A percentile compares a stretch with the other conserved stretches of the same genome.
Conservation (phyloP, 1,140 invertebrate species). For the Eulimnadia texana region DNA sequence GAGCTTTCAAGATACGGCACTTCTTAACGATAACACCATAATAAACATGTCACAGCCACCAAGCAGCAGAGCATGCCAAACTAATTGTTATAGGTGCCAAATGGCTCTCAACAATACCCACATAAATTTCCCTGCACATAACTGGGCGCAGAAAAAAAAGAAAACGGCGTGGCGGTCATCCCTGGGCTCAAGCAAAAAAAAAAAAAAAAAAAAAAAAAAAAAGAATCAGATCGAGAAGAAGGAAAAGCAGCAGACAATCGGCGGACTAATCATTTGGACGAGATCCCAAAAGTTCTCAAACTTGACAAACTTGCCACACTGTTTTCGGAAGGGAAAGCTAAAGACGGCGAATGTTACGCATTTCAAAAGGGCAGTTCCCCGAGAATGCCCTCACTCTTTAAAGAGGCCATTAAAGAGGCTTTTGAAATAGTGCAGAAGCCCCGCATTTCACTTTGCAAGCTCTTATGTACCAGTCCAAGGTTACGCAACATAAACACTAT, state of each 20-base stretch:
- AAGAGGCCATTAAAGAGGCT: background rate
- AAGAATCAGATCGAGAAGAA: background rate
- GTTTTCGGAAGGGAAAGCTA: no score
- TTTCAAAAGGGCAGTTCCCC: no score
- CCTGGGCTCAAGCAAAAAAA: background rate
- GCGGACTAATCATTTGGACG: background rate
- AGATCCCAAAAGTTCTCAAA: background rate
- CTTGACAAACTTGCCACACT: no score
- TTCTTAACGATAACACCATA: background rate
- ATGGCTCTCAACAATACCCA: background rate
- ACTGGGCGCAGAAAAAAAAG: background rate
- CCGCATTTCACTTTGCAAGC: background rate
- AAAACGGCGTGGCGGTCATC: background rate
- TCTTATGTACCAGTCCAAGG: no score
- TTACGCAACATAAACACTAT: no score
- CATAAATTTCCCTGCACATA: background rate
- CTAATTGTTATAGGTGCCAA: background rate
- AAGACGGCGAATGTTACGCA: no score
- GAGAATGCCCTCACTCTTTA: no score
- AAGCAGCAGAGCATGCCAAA: background rate
- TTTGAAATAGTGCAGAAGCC: background rate
- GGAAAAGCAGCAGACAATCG: background rate
- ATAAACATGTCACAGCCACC: background rate
- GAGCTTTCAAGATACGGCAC: no score
- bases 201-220: background rate